Conservation (phyloP, 2,888 invertebrate genomes). For the Plagiodera versicolora region DNA sequence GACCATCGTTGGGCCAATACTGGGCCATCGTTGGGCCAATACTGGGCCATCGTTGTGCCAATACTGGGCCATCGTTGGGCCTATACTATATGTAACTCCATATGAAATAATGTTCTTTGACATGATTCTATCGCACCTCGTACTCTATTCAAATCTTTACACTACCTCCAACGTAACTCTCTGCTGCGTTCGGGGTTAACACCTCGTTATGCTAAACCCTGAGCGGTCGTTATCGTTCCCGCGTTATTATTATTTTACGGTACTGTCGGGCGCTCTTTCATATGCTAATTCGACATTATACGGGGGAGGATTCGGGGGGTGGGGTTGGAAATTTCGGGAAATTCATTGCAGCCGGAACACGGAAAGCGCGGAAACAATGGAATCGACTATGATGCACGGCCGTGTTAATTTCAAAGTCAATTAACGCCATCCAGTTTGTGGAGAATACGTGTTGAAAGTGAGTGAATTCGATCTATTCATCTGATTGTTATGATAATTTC, state of each 20-base stretch:
- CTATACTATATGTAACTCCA: too few species aligned
- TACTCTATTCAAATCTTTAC: too few species aligned
- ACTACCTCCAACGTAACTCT: background rate
- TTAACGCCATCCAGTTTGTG: conserved; percentile 3
- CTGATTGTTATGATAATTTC: too few species aligned
- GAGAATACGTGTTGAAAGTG: background rate
- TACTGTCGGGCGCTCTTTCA: conserved; percentile 31
- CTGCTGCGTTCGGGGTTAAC: conserved; percentile 12
- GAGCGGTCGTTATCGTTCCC: conserved; percentile 24
- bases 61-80: too few species aligned
- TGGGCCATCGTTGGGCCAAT: too few species aligned
- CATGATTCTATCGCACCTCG: too few species aligned
- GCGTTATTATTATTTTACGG: conserved; percentile 38
- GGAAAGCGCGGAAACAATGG: conserved; percentile 5
- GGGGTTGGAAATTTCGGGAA: background rate
- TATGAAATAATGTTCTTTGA: too few species aligned
- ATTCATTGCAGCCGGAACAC: background rate
- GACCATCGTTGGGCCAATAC: too few species aligned
- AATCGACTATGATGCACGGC: background rate
- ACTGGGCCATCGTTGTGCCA: too few species aligned
- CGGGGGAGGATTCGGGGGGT: background rate
- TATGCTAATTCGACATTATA: conserved; percentile 29
- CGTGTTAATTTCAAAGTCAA: conserved; percentile 13
- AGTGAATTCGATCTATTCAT: too few species aligned
- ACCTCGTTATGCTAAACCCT: conserved; percentile 31